Percentiles rank a stretch among this genome's conserved stretches.
Evolutionary conservation across 2,888 invertebrate genomes (phyloP).

Genomic region (Synergus itoensis): DNA sequence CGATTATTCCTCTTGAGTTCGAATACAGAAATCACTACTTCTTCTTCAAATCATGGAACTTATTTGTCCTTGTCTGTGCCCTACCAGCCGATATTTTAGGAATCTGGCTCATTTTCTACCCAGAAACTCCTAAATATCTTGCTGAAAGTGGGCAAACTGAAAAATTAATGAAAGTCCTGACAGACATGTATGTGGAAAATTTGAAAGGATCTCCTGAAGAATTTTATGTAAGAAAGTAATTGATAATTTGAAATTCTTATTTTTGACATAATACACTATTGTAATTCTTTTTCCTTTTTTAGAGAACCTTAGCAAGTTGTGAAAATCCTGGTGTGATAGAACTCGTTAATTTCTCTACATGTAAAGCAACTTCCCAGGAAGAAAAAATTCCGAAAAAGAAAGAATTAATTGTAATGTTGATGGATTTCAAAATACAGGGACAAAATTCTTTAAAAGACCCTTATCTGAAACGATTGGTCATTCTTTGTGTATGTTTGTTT

Average conservation of each 20-base stretch:
- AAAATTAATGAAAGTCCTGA: constrained; percentile 84
- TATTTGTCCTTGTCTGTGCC: constrained; percentile 86
- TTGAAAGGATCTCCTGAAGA: constrained; percentile 79
- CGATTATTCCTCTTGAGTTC: constrained; percentile 84
- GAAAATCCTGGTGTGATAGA: neutral
- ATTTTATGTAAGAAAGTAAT: constrained; percentile 67
- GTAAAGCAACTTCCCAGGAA: neutral
- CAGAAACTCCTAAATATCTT: constrained; percentile 90
- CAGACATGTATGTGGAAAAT: constrained; percentile 84
- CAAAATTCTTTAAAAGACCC: constrained; percentile 85
- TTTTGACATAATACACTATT: neutral
- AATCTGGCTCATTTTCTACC: constrained; percentile 85
- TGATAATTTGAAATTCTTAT: neutral
- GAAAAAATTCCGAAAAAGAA: neutral
- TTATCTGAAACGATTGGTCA: constrained; percentile 84
- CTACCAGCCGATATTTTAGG: constrained; percentile 84
- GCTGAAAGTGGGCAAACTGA: constrained; percentile 87
- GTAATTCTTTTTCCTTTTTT: neutral
- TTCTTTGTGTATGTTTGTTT: constrained; percentile 88
- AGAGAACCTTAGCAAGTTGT: neutral
- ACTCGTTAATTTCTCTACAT: neutral
- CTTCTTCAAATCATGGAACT: constrained; percentile 88
- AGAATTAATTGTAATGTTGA: neutral
- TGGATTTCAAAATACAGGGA: constrained; percentile 78
- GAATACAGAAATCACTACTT: constrained; percentile 81